phyloP scores from a whole-genome alignment of 2,888 invertebrate genomes.

The Synergus gifuensis region DNA sequence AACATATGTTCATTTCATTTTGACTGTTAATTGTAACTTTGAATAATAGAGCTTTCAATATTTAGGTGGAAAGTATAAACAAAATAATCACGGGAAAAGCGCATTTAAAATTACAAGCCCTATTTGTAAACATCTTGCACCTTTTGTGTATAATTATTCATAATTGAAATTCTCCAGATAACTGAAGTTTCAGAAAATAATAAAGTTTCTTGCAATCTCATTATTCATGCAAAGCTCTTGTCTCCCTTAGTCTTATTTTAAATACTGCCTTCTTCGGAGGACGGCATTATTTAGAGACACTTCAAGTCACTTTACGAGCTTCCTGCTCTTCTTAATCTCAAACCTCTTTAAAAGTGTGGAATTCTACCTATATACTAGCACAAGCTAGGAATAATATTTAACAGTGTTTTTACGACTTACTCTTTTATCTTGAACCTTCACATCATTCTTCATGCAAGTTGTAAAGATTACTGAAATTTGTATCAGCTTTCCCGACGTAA shows the following conservation, averaged over 20 bases:
- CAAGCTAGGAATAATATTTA: slow-evolving; percentile 19
- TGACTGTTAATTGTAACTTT: too few species aligned
- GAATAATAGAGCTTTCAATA: too few species aligned
- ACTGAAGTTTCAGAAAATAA: slow-evolving; percentile 1
- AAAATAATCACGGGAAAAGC: background rate
- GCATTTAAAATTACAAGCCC: background rate
- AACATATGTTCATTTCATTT: too few species aligned
- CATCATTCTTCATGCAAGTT: background rate
- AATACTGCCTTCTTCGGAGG: slow-evolving; percentile 1
- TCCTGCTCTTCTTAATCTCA: slow-evolving; percentile 17
- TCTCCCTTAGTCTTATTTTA: slow-evolving; percentile 16
- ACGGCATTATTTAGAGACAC: slow-evolving; percentile 25
- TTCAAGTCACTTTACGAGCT: slow-evolving; percentile 32
- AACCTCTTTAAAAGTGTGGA: background rate
- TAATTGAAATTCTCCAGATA: slow-evolving; percentile 5
- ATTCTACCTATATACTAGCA: background rate
- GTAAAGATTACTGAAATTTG: background rate
- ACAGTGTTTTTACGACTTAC: background rate
- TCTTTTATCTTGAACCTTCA: background rate
- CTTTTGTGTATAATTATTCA: slow-evolving; percentile 16
- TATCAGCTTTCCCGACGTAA: background rate
- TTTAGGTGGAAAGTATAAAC: background rate
- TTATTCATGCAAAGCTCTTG: slow-evolving; percentile 37
- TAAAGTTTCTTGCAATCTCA: slow-evolving; percentile 29
- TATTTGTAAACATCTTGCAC: background rate